Conservation (phyloP, 2,797 vertebrate species). For the Gorsachius magnificus region DNA sequence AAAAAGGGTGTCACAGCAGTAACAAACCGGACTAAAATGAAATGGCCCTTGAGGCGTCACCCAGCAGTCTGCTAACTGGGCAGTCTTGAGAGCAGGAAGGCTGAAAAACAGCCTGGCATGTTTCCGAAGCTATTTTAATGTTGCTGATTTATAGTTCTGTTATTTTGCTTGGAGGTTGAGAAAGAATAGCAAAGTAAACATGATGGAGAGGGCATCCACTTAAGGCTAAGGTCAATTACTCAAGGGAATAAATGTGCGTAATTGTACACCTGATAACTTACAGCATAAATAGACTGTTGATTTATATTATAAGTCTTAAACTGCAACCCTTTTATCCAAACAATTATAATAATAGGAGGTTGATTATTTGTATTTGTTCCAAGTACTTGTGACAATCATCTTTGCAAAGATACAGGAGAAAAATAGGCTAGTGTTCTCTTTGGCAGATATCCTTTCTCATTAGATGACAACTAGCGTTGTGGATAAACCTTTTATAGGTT, state of each 20-base stretch:
- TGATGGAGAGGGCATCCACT: conserved; percentile 30
- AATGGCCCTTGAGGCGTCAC: not conserved
- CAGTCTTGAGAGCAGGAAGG: not conserved
- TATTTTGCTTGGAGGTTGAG: conserved; percentile 27
- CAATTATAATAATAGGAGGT: conserved; percentile 41
- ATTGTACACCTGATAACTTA: conserved; percentile 33
- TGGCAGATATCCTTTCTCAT: conserved; percentile 47
- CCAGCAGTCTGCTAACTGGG: not conserved
- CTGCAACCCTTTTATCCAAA: conserved; percentile 33
- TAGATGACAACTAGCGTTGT: conserved; percentile 41
- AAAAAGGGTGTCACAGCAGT: not conserved
- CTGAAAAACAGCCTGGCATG: not conserved
- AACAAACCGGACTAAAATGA: not conserved
- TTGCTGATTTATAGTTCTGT: conserved; percentile 14
- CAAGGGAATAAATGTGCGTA: not conserved
- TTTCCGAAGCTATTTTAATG: not conserved
- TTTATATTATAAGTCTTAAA: conserved; percentile 9
- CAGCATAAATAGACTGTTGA: conserved; percentile 35
- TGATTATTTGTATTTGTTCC: conserved; percentile 58
- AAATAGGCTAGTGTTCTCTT: conserved; percentile 1
- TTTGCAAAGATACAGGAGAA: conserved; percentile 11
- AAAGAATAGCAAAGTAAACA: conserved; percentile 42
- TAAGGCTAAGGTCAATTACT: conserved; percentile 39
- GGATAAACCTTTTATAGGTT: conserved; percentile 33
- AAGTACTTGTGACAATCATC: not conserved